Conservation (phyloP, 2,797 vertebrate genomes). For the Lepilemur ruficaudatus region DNA sequence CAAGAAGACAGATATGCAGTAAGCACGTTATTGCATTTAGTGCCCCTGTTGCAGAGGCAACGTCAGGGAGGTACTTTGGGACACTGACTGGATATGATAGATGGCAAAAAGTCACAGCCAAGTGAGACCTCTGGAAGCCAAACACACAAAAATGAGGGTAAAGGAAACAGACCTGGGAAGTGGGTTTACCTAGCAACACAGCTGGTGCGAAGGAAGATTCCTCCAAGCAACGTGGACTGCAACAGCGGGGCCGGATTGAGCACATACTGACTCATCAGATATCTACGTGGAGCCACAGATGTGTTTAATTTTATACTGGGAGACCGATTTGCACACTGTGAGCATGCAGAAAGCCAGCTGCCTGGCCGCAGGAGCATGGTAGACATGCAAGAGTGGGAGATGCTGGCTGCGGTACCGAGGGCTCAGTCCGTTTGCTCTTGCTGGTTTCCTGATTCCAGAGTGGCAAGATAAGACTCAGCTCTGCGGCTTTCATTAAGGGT, state of each 20-base stretch:
- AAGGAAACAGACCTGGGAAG: not conserved
- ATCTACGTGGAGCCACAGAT: constrained; percentile 57
- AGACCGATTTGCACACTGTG: not conserved
- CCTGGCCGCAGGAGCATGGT: not conserved
- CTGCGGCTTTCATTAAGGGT: not conserved
- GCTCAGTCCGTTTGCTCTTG: not conserved
- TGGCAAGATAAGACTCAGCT: not conserved
- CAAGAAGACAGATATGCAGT: not conserved
- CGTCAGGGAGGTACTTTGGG: not conserved
- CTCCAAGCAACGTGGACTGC: not conserved
- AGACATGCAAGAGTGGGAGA: not conserved
- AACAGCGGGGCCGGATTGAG: not conserved
- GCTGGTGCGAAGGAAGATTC: not conserved
- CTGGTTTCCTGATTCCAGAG: not conserved
- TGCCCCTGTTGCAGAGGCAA: not conserved
- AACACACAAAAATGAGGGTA: not conserved
- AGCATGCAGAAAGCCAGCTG: constrained; percentile 38
- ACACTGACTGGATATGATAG: not conserved
- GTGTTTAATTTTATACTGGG: constrained; percentile 58
- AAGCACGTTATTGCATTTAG: not conserved
- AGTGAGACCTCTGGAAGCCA: not conserved
- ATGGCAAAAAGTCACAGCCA: not conserved
- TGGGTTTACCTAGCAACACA: constrained; percentile 29
- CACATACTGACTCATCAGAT: constrained; percentile 53
- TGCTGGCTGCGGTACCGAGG: not conserved